These are phyloP conservation scores for Gryllus bimaculatus DNA, from an alignment of 1,140 invertebrate genomes.

Conservation along the genomic window DNA sequence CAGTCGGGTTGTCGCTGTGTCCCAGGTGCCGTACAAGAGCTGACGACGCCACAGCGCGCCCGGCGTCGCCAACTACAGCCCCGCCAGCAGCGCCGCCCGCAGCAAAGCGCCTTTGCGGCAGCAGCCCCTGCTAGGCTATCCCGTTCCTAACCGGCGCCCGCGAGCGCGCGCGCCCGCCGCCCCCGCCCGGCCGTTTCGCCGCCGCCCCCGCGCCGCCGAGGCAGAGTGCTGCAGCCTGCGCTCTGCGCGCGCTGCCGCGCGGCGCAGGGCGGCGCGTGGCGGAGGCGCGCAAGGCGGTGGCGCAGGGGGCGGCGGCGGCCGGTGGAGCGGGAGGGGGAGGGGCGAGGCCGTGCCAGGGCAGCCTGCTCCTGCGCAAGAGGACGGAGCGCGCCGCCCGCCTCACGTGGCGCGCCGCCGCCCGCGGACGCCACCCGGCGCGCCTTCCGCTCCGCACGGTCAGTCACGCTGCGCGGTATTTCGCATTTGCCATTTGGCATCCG, in stretches of 20 bases:
- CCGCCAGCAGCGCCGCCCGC: no score
- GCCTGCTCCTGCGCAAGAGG: constrained; percentile 16
- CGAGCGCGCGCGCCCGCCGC: no score
- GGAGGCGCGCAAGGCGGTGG: neutral
- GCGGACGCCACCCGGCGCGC: neutral
- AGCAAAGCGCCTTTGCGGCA: neutral
- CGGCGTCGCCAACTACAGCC: neutral
- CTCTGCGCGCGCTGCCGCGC: no score
- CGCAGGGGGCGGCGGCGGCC: constrained; percentile 2
- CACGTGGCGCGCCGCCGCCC: constrained; percentile 7
- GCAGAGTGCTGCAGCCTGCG: no score
- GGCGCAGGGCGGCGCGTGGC: no score
- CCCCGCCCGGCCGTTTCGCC: no score
- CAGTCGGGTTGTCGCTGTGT: no score
- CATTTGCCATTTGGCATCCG: no score
- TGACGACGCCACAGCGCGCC: neutral
- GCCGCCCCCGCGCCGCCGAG: no score
- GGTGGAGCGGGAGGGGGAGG: no score
- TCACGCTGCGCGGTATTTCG: neutral
- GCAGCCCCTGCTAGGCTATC: neutral
- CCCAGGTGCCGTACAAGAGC: neutral
- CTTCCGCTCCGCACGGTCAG: neutral
- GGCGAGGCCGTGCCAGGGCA: neutral
- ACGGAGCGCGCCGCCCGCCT: constrained; percentile 11
- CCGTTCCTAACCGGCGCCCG: no score